Conservation (phyloP, 2,113 vertebrate genomes). For the Notiomystis cincta region DNA sequence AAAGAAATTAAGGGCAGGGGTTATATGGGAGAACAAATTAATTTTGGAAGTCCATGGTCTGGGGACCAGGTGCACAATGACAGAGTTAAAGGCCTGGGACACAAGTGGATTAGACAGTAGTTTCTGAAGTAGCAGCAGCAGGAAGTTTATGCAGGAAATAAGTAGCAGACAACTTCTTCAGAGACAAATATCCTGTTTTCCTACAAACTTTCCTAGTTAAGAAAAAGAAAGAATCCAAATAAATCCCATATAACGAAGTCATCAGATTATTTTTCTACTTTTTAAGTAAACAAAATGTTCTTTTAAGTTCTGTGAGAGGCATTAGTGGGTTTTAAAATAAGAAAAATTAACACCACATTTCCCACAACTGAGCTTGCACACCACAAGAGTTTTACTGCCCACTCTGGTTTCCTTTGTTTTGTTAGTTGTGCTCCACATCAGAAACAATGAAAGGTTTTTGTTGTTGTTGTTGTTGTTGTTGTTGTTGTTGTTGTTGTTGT, state of each 20-base stretch:
- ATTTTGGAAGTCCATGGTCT: neutral
- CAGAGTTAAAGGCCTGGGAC: neutral
- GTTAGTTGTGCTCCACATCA: constrained; percentile 30
- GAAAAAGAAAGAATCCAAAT: constrained; percentile 50
- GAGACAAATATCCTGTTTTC: constrained; percentile 52
- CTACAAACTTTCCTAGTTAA: constrained; percentile 28
- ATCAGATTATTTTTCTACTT: constrained; percentile 3
- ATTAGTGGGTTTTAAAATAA: constrained; percentile 41
- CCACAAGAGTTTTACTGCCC: constrained; percentile 26
- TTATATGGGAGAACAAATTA: neutral
- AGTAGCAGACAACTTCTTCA: constrained; percentile 36
- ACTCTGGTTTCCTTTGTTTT: constrained; percentile 46
- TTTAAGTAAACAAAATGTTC: constrained; percentile 34
- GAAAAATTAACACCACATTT: constrained; percentile 60
- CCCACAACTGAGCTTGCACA: constrained; percentile 23
- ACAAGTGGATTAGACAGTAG: neutral
- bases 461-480: too few relatives aligned
- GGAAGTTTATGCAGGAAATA: constrained; percentile 54
- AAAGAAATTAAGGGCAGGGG: neutral
- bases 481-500: too few relatives aligned
- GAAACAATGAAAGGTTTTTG: neutral
- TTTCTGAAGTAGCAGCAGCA: constrained; percentile 26
- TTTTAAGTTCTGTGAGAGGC: constrained; percentile 51
- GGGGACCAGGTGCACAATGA: neutral
- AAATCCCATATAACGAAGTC: constrained; percentile 21